Evolutionary conservation across 2,113 vertebrate species (phyloP), one percentile per base, ranked within the genome.

Genomic region (Myiozetetes cayanensis): DNA sequence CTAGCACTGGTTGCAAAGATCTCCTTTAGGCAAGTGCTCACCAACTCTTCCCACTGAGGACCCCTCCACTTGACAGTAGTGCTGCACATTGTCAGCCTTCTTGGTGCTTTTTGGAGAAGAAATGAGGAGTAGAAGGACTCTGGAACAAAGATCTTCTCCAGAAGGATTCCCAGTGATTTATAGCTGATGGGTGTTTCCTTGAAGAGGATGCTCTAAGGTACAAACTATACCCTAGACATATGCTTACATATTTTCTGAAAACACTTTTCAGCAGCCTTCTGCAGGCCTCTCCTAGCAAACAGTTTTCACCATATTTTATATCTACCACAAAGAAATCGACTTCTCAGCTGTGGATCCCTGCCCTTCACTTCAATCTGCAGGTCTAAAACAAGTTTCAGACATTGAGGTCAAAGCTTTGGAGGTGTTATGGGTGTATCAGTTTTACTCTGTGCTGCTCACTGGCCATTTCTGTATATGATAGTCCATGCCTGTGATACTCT

Each of bases 361-460:
- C 25, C 16, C 14, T 50, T 74, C 35, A 15, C 25, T 18, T 53
- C 31, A 79, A 66, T 30, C 41, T 65, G 30, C 6, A 46, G 10
- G 10, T 61, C 35, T 55, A 33, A 82, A 84, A 25, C 5, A 70
- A n/a, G 10, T 20, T 67, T 79, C 44, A 71, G 62, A 46, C 41
- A 44, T 0, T 14, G 30, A 59, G 44, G 11, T 15, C 44, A 74
- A 66, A 15, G 11, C 30, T 80, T 65, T 49, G 35, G 55, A 55
- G 33, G 12, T 65, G 43, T 30, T 50, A 43, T 3, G 6, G 23
- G 0, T 1, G 31, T 39, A 56, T 50, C 30, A 78, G n/a, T 21
- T 39, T 11, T 23, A 33, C 25, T 17, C 19, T 1, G 0, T 39
- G 47, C 9, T 31, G 17, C 20, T 52, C 21, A 23, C 1, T 56